Conservation (phyloP, 2,797 vertebrate species). For the Naso thynnoides region DNA sequence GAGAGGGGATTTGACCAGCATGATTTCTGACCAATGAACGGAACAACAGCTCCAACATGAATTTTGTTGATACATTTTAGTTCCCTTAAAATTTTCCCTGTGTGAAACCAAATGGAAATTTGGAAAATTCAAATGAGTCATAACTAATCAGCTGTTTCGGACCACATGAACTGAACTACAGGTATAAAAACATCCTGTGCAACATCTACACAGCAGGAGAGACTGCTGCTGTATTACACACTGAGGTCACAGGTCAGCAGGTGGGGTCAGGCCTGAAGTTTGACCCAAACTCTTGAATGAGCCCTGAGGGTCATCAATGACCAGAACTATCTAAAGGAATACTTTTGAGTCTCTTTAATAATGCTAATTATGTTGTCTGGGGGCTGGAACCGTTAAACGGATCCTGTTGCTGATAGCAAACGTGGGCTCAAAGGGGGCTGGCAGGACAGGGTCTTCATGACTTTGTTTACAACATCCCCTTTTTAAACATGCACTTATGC, state of each 20-base stretch:
- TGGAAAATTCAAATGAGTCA: no score
- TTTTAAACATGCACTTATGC: not conserved
- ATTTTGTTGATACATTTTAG: no score
- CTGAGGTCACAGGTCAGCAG: not conserved
- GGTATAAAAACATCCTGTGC: no score
- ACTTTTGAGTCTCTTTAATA: not conserved
- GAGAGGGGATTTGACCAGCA: no score
- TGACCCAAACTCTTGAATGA: not conserved
- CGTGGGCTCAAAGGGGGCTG: not conserved
- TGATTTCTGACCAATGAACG: no score
- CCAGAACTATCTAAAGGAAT: not conserved
- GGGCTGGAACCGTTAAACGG: not conserved
- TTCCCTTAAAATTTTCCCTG: no score
- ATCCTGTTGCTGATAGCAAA: not conserved
- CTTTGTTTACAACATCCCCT: not conserved
- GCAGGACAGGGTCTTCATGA: not conserved
- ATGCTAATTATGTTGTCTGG: not conserved
- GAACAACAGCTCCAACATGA: no score
- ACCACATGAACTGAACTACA: no score
- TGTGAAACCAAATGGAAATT: no score
- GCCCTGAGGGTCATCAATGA: not conserved
- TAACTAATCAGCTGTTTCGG: no score
- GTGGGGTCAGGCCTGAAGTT: not conserved
- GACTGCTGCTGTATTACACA: not conserved
- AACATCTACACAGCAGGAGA: not conserved